Conservation (phyloP, 2,113 vertebrate genomes). For the Siniperca knerii region DNA sequence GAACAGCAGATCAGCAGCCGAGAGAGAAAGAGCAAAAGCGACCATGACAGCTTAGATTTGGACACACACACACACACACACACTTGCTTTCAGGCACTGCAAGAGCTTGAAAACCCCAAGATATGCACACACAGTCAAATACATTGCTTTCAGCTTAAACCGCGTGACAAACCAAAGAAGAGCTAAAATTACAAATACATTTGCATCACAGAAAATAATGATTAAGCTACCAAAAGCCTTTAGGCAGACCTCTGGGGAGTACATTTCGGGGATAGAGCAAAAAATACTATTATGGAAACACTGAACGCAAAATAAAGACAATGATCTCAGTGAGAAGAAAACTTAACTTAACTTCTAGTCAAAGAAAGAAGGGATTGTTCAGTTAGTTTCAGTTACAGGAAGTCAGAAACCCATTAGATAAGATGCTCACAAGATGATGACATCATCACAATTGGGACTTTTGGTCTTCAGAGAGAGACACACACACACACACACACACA, state of each 20-base stretch:
- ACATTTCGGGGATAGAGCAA: background rate
- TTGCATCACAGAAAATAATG: slow-evolving; percentile 46
- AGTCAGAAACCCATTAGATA: slow-evolving; percentile 3
- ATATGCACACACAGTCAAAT: slow-evolving; percentile 24
- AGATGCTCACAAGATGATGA: background rate
- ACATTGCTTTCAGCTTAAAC: slow-evolving; percentile 42
- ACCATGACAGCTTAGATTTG: slow-evolving; percentile 45
- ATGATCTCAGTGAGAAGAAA: background rate
- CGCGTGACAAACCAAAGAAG: slow-evolving; percentile 45
- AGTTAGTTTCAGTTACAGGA: slow-evolving; percentile 22
- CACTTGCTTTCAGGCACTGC: slow-evolving; percentile 19
- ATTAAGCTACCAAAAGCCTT: slow-evolving; percentile 20
- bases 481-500: background rate
- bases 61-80: slow-evolving; percentile 31
- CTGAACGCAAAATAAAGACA: background rate
- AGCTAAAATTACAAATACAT: slow-evolving; percentile 54
- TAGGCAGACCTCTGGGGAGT: background rate
- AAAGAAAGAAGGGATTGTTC: slow-evolving; percentile 15
- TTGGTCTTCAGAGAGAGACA: background rate
- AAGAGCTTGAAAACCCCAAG: slow-evolving; percentile 18
- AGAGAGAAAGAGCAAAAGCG: slow-evolving; percentile 24
- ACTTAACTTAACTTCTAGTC: background rate
- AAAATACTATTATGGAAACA: slow-evolving; percentile 6
- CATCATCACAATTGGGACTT: background rate
- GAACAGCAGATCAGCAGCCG: slow-evolving; percentile 34